Evolutionary conservation across 2,888 invertebrate genomes (phyloP), one percentile per base, ranked within the genome.

Genomic region (Hetaerina titia): DNA sequence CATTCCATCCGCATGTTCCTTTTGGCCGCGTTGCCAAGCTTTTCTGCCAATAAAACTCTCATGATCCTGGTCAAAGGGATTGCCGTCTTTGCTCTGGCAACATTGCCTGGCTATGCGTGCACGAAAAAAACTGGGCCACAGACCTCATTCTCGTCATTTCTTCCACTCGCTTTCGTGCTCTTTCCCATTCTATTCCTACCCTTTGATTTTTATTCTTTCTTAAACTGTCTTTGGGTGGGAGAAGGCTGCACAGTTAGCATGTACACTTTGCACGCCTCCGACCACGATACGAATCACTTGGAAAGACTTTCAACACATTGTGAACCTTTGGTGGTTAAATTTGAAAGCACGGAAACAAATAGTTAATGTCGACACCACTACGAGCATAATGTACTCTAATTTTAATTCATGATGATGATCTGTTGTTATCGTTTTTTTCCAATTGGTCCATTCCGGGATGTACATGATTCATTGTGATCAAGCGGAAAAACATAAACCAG

Each of bases 61-160:
- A 19, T 22, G 90, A 31, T 92, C 92, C 69, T 74, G 92, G 45
- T 45, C 92, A 56, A 92, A 92, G 69, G 64, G 74, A 56, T 92
- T 69, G 69, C n/a, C 56, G 69, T 22, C 64, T 64, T 69, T 56
- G 56, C 64, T 69, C 31, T 92, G 92, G 92, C 92, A 92, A 92
- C 92, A 31, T 17, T 31, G 92, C 69, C 56, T 64, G 9, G 56
- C 92, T n/a, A 57, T 69, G 74, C 92, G 69, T 69, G 69, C 74
- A 56, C 69, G 92, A 22, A 92, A 89, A 92, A 90, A 92, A 92
- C 92, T 92, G 92, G 92, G 92, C 92, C 92, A 74, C 69, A 25
- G 56, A n/a, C 92, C 56, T 92, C 92, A 64, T 19, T 64, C 31
- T 90, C 64, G 19, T 45, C 56, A 13, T 45, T 69, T 60, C 19